Percentiles rank a stretch among this genome's conserved stretches.
phyloP scores from a whole-genome alignment of 2,888 invertebrate species.

The Xestia ashworthii region DNA sequence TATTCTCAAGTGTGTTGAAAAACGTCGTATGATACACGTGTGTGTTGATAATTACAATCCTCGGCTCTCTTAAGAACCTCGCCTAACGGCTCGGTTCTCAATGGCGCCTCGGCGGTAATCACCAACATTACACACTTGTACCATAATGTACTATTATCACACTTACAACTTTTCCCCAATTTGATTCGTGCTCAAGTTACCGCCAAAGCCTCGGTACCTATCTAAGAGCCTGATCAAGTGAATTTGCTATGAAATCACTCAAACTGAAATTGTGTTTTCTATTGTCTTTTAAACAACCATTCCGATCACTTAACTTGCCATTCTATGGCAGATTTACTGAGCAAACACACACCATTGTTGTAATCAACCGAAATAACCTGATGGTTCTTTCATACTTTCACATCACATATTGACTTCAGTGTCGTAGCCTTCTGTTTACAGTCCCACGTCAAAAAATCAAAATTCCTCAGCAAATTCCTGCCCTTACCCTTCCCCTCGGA shows the following conservation, averaged over 20 bases:
- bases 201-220: neutral
- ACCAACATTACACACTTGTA: no score
- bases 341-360: neutral
- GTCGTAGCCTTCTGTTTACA: neutral
- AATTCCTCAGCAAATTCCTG: slow-evolving; percentile 22
- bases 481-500: slow-evolving; percentile 32
- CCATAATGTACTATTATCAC: neutral
- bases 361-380: neutral
- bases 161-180: neutral
- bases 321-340: neutral
- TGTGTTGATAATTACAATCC: no score
- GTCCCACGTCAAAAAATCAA: slow-evolving; percentile 11
- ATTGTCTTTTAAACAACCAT: neutral
- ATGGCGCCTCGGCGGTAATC: no score
- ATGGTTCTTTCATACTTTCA: neutral
- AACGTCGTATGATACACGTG: no score
- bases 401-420: neutral
- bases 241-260: neutral
- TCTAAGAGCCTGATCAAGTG: neutral
- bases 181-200: neutral
- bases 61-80: no score
- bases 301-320: neutral
- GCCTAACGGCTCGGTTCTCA: no score
- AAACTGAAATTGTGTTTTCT: no score
- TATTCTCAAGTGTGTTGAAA: no score